These are phyloP conservation scores for Ctenicera cuprea DNA, from an alignment of 2,888 invertebrate genomes.

Conservation along the genomic window DNA sequence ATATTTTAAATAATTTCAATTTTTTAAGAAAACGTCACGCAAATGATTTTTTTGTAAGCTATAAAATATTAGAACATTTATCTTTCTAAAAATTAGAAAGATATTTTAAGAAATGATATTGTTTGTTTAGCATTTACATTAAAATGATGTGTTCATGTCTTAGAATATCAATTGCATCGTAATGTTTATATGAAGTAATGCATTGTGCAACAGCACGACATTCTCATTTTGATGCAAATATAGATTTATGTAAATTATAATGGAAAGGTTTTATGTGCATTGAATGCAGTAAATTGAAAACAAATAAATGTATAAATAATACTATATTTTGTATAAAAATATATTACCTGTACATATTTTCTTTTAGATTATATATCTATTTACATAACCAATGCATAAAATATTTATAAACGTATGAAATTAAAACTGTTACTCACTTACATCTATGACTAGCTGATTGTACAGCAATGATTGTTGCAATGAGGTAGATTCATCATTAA, in stretches of 20 bases:
- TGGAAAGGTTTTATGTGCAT: slow-evolving; percentile 4
- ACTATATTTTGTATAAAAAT: slow-evolving; percentile 72
- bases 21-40: too few species aligned
- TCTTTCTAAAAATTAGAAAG: too few species aligned
- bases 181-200: not conserved
- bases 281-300: slow-evolving; percentile 35
- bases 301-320: slow-evolving; percentile 67
- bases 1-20: too few species aligned
- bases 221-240: slow-evolving; percentile 11
- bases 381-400: slow-evolving; percentile 52
- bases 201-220: not conserved
- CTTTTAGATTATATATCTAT: slow-evolving; percentile 52
- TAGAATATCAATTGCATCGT: not conserved
- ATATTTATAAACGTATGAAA: slow-evolving; percentile 51
- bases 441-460: slow-evolving; percentile 73
- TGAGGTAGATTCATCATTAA: slow-evolving; percentile 69
- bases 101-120: too few species aligned
- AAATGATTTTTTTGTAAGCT: too few species aligned
- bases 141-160: not conserved
- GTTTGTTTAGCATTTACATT: not conserved
- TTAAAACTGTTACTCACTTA: slow-evolving; percentile 64
- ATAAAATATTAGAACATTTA: too few species aligned
- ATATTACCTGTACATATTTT: slow-evolving; percentile 69
- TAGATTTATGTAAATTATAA: not conserved
- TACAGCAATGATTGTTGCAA: slow-evolving; percentile 73